Evolutionary conservation across 2,888 invertebrate genomes (phyloP).

Genomic region (Mythimna vitellina): DNA sequence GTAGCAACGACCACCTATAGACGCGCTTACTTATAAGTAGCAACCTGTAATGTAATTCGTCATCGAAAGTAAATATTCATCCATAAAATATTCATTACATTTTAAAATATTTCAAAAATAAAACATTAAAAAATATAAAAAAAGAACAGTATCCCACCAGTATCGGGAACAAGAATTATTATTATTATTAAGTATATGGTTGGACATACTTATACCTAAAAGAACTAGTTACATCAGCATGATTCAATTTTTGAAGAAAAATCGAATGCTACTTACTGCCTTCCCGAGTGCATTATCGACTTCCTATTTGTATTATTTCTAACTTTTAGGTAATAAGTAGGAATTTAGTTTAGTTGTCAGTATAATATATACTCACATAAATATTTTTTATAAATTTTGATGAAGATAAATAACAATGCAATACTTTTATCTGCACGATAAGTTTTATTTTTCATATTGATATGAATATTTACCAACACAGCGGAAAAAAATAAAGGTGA

Average conservation of each 20-base stretch:
- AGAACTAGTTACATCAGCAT: constrained; percentile 21
- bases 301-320: neutral
- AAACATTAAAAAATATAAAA: too few relatives aligned
- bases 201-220: neutral
- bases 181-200: neutral
- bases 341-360: neutral
- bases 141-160: too few relatives aligned
- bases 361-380: neutral
- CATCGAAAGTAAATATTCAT: too few relatives aligned
- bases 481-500: neutral
- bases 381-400: neutral
- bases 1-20: too few relatives aligned
- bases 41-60: too few relatives aligned
- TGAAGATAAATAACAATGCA: neutral
- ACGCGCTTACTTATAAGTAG: too few relatives aligned
- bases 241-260: constrained; percentile 47
- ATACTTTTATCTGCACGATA: neutral
- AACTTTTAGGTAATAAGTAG: neutral
- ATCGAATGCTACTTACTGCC: constrained; percentile 9
- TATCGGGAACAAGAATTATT: too few relatives aligned
- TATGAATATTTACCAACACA: constrained; percentile 5
- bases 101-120: too few relatives aligned
- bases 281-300: constrained; percentile 5
- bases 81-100: too few relatives aligned
- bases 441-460: constrained; percentile 7